A percentile compares a stretch with the other conserved stretches of the same genome.
Conservation (phyloP, 2,113 vertebrate species). For the Tamias sibiricus region DNA sequence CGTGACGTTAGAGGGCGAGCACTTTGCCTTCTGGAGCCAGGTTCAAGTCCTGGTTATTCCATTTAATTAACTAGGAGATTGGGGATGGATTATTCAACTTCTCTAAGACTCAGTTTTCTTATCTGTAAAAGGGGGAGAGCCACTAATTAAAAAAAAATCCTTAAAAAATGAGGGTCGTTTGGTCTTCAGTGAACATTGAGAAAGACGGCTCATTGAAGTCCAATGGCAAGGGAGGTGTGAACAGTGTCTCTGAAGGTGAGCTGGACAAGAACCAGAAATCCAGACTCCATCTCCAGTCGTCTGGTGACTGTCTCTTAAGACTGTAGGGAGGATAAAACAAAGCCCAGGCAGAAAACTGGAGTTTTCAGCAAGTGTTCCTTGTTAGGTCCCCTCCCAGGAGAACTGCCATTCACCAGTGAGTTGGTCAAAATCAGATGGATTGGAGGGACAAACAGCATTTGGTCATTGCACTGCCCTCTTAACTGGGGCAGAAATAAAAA, state of each 20-base stretch:
- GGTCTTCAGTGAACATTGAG: too few relatives aligned
- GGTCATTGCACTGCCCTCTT: background rate
- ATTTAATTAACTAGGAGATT: background rate
- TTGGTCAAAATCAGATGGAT: background rate
- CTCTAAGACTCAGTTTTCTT: background rate
- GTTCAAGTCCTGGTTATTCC: constrained; percentile 10
- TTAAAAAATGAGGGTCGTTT: too few relatives aligned
- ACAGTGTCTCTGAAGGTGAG: too few relatives aligned
- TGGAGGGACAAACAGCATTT: background rate
- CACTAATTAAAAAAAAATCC: background rate
- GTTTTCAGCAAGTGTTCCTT: background rate
- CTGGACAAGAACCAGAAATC: too few relatives aligned
- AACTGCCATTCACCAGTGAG: background rate
- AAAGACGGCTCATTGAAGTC: too few relatives aligned
- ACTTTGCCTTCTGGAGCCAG: background rate
- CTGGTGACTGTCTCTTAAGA: background rate
- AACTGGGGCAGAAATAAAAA: background rate
- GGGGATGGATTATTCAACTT: background rate
- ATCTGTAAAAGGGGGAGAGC: background rate
- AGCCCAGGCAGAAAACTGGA: background rate
- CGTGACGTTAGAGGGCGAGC: too few relatives aligned
- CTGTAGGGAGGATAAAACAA: background rate
- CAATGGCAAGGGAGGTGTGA: too few relatives aligned
- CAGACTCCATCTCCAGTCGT: too few relatives aligned
- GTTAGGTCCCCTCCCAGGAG: background rate